Evolutionary conservation across 2,888 invertebrate genomes (phyloP), one percentile per base, ranked within the genome.

Genomic region (Netelia melanura): DNA sequence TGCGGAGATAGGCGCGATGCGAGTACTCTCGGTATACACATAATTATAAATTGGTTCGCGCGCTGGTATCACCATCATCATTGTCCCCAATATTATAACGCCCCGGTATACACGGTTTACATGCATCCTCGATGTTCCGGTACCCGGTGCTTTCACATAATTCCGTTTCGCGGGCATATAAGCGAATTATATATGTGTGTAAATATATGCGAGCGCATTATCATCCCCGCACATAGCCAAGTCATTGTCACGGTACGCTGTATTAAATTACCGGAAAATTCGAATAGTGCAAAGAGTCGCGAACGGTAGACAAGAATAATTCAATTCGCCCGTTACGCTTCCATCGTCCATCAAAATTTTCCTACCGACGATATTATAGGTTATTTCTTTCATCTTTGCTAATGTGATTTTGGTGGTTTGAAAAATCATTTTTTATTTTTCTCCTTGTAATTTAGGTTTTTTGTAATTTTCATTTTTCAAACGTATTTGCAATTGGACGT

Each of bases 1-100:
- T 61, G 25, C 25, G 61, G 11, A 61, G 9, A 61, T 23, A 61
- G 14, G 25, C 11, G 61, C 61, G 25, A 25, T 8, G 21, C 30
- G 44, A 48, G 25, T 38, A 14, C 61, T 38, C 38, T 62, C 25
- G 71, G 48, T 71, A 25, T 38, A 38, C 70, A 64, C 78, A 54
- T 64, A 79, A 79, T 71, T 79, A 79, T 79, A 79, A 79, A 79
- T 64, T 80, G 56, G 52, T 65, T 25, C 54, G 17, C 25, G 52
- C 48, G 30, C 54, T 79, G 30, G 65, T 65, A 65, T 67, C 10
- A 38, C 38, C n/a, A 48, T 44, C 56, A 65, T 79, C 44, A 65
- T 65, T 70, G 68, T 61, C 65, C 65, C 21, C 38, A 23, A 56
- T 65, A 65, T 65, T 65, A 56, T 58, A 80, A 44, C 44, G 21